Base-by-base conservation (phyloP, 2,797 vertebrate species). In the Xerus rutilus region DNA sequence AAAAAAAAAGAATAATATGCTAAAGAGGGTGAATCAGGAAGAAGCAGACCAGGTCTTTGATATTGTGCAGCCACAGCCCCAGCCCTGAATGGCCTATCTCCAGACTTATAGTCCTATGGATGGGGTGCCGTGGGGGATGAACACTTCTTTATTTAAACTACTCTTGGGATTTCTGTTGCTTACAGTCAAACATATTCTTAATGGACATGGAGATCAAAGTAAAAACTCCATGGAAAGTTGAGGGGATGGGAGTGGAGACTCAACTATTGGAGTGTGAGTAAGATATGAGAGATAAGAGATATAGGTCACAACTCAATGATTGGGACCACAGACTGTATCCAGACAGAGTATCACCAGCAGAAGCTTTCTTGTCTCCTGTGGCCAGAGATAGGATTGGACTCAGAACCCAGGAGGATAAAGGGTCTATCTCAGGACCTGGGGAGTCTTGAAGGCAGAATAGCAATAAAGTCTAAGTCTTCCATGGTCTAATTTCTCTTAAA, bases 171-270 rank as follows among this genome's bases (percentile, higher is more conserved):
- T 93, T 94, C 35, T 97, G 6, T 79, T 92, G 62, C 78, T 86
- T 81, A 57, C 0, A 21, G 49, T 89, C 79, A 93, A 65, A 76
- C 0, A 57, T 47, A 92, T 76, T 86, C 7, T 30, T 62, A 82
- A 86, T 17, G 49, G 13, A 83, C 89, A 73, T 39, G 76, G 47
- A 89, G 90, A 86, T 4, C 67, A 74, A 77, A 30, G 15, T 74
- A 83, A 86, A 91, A 74, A 78, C n/a, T 91, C 23, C n/a, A 76
- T 32, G 39, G 72, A 69, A 96, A 96, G 70, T 57, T 79, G 89
- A 64, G 43, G 14, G 18, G 9, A 28, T 81, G 47, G 77, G 21
- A 52, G 13, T 64, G 14, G 21, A 25, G n/a, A 78, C 52, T 93
- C 54, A 79, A 32, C 35, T 77, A 10, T 23, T 89, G 32, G 91